These are phyloP conservation scores for Drosophila miranda DNA, from an alignment of 1,140 invertebrate genomes.

Conservation along the genomic window DNA sequence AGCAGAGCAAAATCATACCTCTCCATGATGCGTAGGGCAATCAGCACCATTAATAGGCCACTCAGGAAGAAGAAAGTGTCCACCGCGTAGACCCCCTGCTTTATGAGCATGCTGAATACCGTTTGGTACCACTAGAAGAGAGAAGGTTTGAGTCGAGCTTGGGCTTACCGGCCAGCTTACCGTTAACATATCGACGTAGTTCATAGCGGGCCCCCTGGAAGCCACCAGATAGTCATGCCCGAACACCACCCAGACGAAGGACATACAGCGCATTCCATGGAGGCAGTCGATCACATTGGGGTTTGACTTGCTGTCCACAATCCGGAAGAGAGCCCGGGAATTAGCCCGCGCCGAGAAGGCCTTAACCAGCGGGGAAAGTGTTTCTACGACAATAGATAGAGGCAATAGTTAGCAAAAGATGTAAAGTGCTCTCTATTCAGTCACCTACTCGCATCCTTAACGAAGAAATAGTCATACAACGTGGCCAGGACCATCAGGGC, in stretches of 20 bases:
- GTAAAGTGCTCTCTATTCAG: neutral
- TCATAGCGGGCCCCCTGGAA: conserved; percentile 53
- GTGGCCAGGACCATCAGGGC: conserved; percentile 34
- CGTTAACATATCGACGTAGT: conserved; percentile 2
- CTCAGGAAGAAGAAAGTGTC: conserved; percentile 95
- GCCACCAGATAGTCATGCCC: conserved; percentile 83
- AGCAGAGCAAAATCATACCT: conserved; percentile 82
- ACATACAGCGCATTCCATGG: conserved; percentile 84
- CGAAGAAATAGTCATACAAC: conserved; percentile 45
- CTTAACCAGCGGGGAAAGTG: conserved; percentile 30
- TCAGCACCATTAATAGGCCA: conserved; percentile 86
- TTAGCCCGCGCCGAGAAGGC: conserved; percentile 53
- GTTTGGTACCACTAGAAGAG: no score
- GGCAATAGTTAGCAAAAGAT: rapidly evolving
- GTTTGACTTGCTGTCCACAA: conserved; percentile 31
- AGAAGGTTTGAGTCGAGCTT: no score
- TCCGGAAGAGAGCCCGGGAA: conserved; percentile 39
- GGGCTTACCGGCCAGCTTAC: conserved; percentile 14
- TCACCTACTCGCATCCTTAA: conserved; percentile 39
- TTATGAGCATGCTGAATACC: conserved; percentile 82
- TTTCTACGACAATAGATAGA: conserved; percentile 8
- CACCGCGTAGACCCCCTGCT: conserved; percentile 89
- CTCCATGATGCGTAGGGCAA: conserved; percentile 86
- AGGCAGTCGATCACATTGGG: conserved; percentile 82
- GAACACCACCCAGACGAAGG: conserved; percentile 87